Evolutionary conservation across 2,888 invertebrate species (phyloP).

Genomic region (Agrilus cyanescens): DNA sequence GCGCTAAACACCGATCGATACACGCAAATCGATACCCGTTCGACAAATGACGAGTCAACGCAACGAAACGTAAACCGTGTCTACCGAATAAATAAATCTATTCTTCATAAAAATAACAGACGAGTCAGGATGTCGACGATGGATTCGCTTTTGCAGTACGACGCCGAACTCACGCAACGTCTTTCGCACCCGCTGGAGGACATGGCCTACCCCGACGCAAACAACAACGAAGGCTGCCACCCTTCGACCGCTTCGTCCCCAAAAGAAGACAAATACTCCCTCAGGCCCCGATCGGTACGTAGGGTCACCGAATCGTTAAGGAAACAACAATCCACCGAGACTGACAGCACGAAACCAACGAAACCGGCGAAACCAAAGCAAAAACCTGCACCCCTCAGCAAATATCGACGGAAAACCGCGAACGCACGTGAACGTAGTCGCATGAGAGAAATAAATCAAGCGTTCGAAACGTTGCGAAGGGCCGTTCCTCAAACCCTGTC

Average conservation of each 20-base stretch:
- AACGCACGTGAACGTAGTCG: slow-evolving; percentile 78
- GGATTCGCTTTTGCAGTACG: slow-evolving; percentile 25
- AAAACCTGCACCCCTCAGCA: slow-evolving; percentile 66
- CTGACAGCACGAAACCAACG: slow-evolving; percentile 14
- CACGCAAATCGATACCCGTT: slow-evolving; percentile 6
- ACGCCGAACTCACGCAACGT: slow-evolving; percentile 10
- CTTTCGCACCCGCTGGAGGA: slow-evolving; percentile 12
- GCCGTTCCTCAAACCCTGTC: slow-evolving; percentile 56
- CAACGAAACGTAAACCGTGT: not conserved
- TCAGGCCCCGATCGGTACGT: slow-evolving; percentile 52
- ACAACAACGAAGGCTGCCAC: slow-evolving; percentile 30
- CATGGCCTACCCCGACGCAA: slow-evolving; percentile 29
- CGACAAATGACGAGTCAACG: slow-evolving; percentile 7
- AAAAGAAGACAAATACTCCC: slow-evolving; percentile 50
- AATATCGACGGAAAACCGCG: slow-evolving; percentile 80
- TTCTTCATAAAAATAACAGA: not conserved
- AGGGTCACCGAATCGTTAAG: slow-evolving; percentile 37
- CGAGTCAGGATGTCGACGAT: slow-evolving; percentile 10
- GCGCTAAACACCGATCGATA: not conserved
- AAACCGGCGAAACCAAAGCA: slow-evolving; percentile 40
- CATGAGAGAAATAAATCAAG: slow-evolving; percentile 83
- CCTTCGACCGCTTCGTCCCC: slow-evolving; percentile 9
- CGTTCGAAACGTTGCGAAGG: slow-evolving; percentile 69
- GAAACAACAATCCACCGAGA: slow-evolving; percentile 16
- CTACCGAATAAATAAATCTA: not conserved